A percentile compares a stretch with the other conserved stretches of the same genome.
phyloP scores from a whole-genome alignment of 2,113 vertebrate species.

The Nibea coibor region DNA sequence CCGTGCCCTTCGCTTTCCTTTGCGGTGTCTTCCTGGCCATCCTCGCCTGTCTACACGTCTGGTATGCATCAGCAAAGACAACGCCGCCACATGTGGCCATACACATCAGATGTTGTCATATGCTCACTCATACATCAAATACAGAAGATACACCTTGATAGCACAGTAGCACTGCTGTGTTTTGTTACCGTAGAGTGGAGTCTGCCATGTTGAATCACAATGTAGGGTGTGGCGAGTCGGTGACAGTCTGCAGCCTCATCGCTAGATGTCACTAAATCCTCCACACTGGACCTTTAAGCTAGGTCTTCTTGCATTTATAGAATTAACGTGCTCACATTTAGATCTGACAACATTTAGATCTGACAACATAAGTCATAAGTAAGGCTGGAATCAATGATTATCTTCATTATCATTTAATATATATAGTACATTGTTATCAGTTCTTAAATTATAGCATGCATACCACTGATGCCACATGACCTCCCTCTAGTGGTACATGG shows the following conservation, averaged over 20 bases:
- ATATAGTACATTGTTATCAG: background rate
- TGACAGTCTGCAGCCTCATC: no score
- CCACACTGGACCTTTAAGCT: background rate
- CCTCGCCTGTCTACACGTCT: slow-evolving; percentile 85
- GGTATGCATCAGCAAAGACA: slow-evolving; percentile 67
- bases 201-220: no score
- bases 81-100: background rate
- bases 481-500: no score
- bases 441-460: no score
- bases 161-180: no score
- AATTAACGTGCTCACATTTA: no score
- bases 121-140: background rate
- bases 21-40: slow-evolving; percentile 82
- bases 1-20: slow-evolving; percentile 83
- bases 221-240: no score
- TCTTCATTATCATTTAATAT: background rate
- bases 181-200: no score
- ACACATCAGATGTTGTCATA: background rate
- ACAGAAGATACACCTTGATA: background rate
- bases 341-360: no score
- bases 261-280: no score
- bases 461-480: no score
- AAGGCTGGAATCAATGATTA: background rate
- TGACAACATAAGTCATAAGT: background rate
- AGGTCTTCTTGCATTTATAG: background rate